Conservation (phyloP, 2,888 invertebrate species). For the Scaeva pyrastri region DNA sequence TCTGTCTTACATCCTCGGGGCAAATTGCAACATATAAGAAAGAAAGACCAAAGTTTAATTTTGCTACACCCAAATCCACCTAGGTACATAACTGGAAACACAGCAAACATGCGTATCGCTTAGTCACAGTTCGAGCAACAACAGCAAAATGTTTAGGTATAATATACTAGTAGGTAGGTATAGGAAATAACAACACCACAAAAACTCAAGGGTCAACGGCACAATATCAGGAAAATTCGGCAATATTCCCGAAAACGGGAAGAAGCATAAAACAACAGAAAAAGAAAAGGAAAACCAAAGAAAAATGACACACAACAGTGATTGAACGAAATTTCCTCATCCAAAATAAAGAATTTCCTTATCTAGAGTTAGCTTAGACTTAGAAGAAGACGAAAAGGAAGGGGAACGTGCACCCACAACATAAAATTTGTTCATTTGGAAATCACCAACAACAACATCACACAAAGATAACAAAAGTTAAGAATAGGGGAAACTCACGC, state of each 20-base stretch:
- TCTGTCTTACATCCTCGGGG: not conserved
- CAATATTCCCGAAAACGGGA: slow-evolving; percentile 33
- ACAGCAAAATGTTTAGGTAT: slow-evolving; percentile 45
- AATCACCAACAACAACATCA: slow-evolving; percentile 5
- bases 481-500: slow-evolving; percentile 48
- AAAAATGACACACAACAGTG: not conserved
- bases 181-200: slow-evolving; percentile 11
- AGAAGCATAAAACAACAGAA: slow-evolving; percentile 4
- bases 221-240: slow-evolving; percentile 70
- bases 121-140: slow-evolving; percentile 12
- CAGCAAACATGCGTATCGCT: slow-evolving; percentile 67
- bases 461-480: not conserved
- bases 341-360: slow-evolving; percentile 48
- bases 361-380: slow-evolving; percentile 25
- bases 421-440: slow-evolving; percentile 63
- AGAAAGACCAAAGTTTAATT: slow-evolving; percentile 20
- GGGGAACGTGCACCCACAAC: slow-evolving; percentile 63
- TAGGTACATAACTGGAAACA: not conserved
- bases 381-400: not conserved
- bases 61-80: not conserved
- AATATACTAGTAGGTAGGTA: too few species aligned
- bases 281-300: not conserved
- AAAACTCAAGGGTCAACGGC: slow-evolving; percentile 69
- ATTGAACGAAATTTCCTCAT: slow-evolving; percentile 39
- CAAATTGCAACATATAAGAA: slow-evolving; percentile 17